These are phyloP conservation scores for Opisthograptis luteolata DNA, from an alignment of 2,888 invertebrate species.

Conservation along the genomic window DNA sequence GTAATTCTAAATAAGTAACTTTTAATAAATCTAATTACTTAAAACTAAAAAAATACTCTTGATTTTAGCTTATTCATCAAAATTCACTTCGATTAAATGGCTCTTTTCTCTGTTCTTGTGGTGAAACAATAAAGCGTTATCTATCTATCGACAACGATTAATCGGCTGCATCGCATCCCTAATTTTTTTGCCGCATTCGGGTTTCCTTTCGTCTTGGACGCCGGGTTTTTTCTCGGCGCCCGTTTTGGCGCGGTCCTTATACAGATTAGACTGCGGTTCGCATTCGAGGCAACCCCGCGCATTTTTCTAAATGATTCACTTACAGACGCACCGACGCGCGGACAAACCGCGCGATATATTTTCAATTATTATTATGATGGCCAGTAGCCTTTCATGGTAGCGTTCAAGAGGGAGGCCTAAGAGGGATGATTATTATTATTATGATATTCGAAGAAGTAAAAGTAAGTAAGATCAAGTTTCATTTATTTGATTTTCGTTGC, in stretches of 20 bases:
- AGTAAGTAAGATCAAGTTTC: conserved; percentile 10
- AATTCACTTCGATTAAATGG: too few relatives aligned
- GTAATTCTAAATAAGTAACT: too few relatives aligned
- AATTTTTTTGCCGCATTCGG: conserved; percentile 67
- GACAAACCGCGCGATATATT: conserved; percentile 21
- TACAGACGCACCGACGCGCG: conserved; percentile 12
- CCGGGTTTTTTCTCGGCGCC: conserved; percentile 75
- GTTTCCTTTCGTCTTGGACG: conserved; percentile 71
- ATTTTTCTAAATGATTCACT: conserved; percentile 6
- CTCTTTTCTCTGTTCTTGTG: too few relatives aligned
- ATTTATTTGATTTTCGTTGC: conserved; percentile 13
- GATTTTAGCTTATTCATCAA: too few relatives aligned
- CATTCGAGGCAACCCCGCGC: conserved; percentile 75
- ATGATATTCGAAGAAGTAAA: conserved; percentile 28
- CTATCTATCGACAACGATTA: too few relatives aligned
- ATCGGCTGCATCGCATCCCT: conserved; percentile 28
- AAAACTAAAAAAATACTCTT: too few relatives aligned
- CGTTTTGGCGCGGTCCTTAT: conserved; percentile 78
- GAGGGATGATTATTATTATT: too few relatives aligned
- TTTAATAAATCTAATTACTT: too few relatives aligned
- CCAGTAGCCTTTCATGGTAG: too few relatives aligned
- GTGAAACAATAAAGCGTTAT: too few relatives aligned
- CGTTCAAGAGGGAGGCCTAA: too few relatives aligned
- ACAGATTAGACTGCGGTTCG: conserved; percentile 62
- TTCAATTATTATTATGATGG: too few relatives aligned